Conservation (phyloP, 1,140 invertebrate species). For the Drosophila carrolli region DNA sequence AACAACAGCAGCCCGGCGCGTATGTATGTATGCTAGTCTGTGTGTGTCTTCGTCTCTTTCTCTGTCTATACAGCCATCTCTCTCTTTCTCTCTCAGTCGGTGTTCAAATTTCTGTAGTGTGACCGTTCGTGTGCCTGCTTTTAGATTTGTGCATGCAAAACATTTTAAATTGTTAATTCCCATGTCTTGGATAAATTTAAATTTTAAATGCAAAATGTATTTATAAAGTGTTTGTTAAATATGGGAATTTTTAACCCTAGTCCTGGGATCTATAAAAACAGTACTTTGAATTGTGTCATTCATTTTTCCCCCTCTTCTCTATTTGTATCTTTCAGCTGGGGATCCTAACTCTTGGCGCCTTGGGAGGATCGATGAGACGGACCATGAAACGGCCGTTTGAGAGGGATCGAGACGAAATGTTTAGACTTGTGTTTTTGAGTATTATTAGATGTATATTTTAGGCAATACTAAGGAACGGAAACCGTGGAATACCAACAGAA, state of each 20-base stretch:
- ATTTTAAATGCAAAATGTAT: not conserved
- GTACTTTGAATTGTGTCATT: not conserved
- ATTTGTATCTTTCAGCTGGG: slow-evolving; percentile 86
- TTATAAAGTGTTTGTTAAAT: slow-evolving; percentile 5
- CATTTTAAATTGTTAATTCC: slow-evolving; percentile 16
- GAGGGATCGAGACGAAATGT: slow-evolving; percentile 46
- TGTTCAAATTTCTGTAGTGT: slow-evolving; percentile 40
- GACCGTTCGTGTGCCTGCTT: slow-evolving; percentile 45
- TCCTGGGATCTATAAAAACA: not conserved
- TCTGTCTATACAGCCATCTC: slow-evolving; percentile 27
- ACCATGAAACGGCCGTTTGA: slow-evolving; percentile 93
- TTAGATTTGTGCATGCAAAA: slow-evolving; percentile 45
- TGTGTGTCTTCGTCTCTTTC: slow-evolving; percentile 39
- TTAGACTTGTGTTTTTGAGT: slow-evolving; percentile 82
- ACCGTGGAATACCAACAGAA: slow-evolving; percentile 10
- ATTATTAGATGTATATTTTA: slow-evolving; percentile 83
- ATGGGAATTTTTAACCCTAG: not conserved
- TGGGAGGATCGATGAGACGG: slow-evolving; percentile 92
- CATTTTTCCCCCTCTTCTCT: not conserved
- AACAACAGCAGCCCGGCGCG: slow-evolving; percentile 10
- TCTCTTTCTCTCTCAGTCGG: slow-evolving; percentile 18
- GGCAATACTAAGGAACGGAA: slow-evolving; percentile 45
- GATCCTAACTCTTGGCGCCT: slow-evolving; percentile 92
- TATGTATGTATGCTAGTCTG: slow-evolving; percentile 49
- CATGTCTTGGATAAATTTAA: slow-evolving; percentile 11